Evolutionary conservation across 2,888 invertebrate genomes (phyloP).

Genomic region (Melieria omissa): DNA sequence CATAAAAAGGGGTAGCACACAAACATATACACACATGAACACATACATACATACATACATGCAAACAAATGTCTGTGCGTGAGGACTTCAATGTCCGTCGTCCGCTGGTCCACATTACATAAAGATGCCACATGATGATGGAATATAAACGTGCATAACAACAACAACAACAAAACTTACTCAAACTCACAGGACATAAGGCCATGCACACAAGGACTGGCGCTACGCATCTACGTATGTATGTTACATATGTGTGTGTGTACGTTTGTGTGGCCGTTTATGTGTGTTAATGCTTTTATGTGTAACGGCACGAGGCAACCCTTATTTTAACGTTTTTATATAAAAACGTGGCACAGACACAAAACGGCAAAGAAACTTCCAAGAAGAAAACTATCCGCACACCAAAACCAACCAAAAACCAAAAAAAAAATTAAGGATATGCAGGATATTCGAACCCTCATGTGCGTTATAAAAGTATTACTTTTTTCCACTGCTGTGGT

Average conservation of each 20-base stretch:
- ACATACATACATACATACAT: neutral
- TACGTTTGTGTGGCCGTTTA: too few relatives aligned
- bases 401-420: neutral
- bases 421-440: neutral
- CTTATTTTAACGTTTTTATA: slow-evolving; percentile 13
- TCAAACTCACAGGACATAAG: neutral
- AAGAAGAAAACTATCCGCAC: too few relatives aligned
- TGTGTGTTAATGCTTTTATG: too few relatives aligned
- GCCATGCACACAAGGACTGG: too few relatives aligned
- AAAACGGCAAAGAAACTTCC: too few relatives aligned
- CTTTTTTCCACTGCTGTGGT: neutral
- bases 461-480: slow-evolving; percentile 23
- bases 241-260: too few relatives aligned
- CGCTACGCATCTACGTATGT: too few relatives aligned
- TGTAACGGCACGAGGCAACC: neutral
- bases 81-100: neutral
- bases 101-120: neutral
- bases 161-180: neutral
- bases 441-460: slow-evolving; percentile 31
- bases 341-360: neutral
- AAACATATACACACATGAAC: neutral
- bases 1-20: slow-evolving; percentile 39
- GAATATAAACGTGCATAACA: neutral
- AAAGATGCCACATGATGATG: slow-evolving; percentile 7
- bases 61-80: neutral